These are phyloP conservation scores for Vannuccia rotundouncinata DNA, from an alignment of 2,888 invertebrate species.

Conservation along the genomic window DNA sequence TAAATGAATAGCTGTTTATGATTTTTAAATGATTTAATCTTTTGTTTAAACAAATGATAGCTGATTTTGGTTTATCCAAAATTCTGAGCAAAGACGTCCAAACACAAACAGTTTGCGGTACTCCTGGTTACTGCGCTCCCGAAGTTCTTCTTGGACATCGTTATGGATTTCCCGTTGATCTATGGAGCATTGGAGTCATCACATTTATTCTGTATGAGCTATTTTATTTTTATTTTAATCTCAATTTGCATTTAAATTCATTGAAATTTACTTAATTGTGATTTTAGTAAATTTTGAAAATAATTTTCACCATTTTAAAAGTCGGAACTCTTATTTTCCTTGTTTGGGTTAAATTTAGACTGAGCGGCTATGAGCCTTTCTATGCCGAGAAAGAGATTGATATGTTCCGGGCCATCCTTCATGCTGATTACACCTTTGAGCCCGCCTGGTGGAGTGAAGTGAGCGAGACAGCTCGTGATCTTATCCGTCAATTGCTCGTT, in stretches of 20 bases:
- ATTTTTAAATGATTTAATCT: neutral
- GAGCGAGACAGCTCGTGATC: constrained; percentile 53
- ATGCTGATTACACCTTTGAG: constrained; percentile 51
- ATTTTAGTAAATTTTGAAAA: no score
- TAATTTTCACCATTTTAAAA: no score
- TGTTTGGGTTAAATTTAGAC: constrained; percentile 41
- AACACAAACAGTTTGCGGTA: constrained; percentile 58
- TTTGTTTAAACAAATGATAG: constrained; percentile 42
- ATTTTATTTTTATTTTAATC: neutral
- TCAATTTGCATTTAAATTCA: no score
- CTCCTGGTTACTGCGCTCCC: constrained; percentile 58
- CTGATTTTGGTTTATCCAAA: constrained; percentile 60
- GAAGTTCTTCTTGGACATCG: constrained; percentile 48
- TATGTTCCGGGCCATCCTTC: constrained; percentile 53
- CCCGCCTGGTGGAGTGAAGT: constrained; percentile 53
- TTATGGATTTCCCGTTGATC: constrained; percentile 46
- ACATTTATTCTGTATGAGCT: constrained; percentile 52
- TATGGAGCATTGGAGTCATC: constrained; percentile 56
- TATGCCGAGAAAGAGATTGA: constrained; percentile 47
- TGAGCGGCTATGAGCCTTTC: constrained; percentile 56
- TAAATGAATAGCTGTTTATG: no score
- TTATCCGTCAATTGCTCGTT: constrained; percentile 47
- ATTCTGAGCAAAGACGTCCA: constrained; percentile 53
- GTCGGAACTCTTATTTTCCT: no score
- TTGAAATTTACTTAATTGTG: no score